A percentile compares a stretch with the other conserved stretches of the same genome.
phyloP scores from a whole-genome alignment of 2,888 invertebrate species.

The Panzeria rudis region DNA sequence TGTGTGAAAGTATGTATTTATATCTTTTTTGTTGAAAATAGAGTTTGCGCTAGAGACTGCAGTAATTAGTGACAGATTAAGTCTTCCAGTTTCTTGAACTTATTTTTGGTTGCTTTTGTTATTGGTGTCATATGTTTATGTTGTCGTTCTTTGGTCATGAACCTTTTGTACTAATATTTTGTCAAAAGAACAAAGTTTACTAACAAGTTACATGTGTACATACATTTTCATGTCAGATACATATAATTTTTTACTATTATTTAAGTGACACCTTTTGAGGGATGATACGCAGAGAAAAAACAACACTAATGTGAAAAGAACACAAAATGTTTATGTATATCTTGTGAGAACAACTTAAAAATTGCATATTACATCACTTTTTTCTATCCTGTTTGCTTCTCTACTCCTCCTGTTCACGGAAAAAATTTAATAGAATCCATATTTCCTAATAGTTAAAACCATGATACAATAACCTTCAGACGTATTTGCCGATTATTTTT shows the following conservation, averaged over 20 bases:
- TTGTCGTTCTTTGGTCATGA: conserved; percentile 41
- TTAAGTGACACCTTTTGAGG: conserved; percentile 6
- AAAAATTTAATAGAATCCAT: no score
- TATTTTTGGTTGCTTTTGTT: conserved; percentile 19
- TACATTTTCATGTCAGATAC: background rate
- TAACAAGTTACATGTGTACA: conserved; percentile 13
- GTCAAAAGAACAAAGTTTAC: conserved; percentile 14
- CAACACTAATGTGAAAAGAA: no score
- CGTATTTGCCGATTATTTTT: no score
- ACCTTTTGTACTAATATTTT: background rate
- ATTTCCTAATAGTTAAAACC: no score
- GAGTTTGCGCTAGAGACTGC: conserved; percentile 47
- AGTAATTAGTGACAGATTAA: conserved; percentile 69
- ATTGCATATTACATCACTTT: no score
- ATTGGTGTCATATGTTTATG: conserved; percentile 44
- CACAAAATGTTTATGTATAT: no score
- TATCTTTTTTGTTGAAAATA: background rate
- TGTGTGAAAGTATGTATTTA: background rate
- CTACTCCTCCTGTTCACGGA: no score
- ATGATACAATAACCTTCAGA: no score
- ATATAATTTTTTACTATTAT: conserved; percentile 1
- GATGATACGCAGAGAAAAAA: no score
- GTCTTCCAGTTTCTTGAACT: conserved; percentile 2
- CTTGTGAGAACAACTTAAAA: no score
- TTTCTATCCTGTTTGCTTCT: no score